A percentile compares a stretch with the other conserved stretches of the same genome.
phyloP scores from a whole-genome alignment of 64 coral and sea anemone species.

The Montipora cactus region DNA sequence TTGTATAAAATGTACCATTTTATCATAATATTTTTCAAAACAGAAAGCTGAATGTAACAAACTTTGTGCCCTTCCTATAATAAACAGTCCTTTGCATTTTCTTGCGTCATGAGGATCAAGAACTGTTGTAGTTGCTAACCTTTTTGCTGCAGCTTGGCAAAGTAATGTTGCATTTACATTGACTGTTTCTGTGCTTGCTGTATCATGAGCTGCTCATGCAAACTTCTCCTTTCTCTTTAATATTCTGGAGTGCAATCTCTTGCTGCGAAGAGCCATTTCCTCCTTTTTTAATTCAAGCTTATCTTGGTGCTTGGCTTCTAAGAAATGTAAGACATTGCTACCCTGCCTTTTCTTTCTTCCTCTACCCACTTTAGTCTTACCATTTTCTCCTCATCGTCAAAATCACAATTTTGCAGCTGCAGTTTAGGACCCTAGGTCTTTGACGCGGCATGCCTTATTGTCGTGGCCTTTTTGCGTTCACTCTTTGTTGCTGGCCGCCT shows the following conservation, averaged over 20 bases:
- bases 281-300: conserved; percentile 10
- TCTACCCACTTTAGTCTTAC: neutral
- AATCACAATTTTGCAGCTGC: neutral
- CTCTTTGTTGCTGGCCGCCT: no score
- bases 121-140: neutral
- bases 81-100: neutral
- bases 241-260: neutral
- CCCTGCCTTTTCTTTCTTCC: conserved; percentile 47
- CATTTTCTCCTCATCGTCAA: neutral
- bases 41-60: neutral
- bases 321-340: conserved; percentile 10
- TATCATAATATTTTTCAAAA: no score
- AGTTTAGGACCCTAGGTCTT: neutral
- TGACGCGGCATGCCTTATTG: no score
- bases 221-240: neutral
- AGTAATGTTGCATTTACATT: neutral
- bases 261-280: neutral
- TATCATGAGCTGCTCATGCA: neutral
- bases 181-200: neutral
- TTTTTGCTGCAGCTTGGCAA: neutral
- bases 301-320: conserved; percentile 33
- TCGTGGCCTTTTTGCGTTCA: no score
- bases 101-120: neutral
- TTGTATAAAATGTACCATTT: no score
- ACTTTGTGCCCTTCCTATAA: neutral